A percentile compares a stretch with the other conserved stretches of the same genome.
These are phyloP conservation scores for Anodontia alba DNA, from an alignment of 2,888 invertebrate species.

Conservation along the genomic window DNA sequence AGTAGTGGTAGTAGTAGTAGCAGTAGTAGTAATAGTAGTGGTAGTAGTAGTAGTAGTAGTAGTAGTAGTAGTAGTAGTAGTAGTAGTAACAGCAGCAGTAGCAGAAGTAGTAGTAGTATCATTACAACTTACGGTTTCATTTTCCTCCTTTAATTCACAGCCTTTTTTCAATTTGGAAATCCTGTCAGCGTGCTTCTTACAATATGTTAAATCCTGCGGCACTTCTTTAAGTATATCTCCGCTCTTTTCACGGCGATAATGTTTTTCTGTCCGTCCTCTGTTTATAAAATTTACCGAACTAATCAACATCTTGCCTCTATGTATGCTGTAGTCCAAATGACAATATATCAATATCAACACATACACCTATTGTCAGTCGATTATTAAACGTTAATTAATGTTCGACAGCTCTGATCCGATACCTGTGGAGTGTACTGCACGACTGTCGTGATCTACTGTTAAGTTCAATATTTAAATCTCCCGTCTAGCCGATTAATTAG, in stretches of 20 bases:
- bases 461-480: conserved; percentile 13
- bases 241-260: not conserved
- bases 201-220: not conserved
- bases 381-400: too few species aligned
- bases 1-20: too few species aligned
- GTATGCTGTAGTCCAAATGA: too few species aligned
- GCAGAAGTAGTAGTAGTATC: too few species aligned
- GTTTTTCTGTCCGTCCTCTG: not conserved
- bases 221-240: not conserved
- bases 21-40: too few species aligned
- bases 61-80: too few species aligned
- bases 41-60: too few species aligned
- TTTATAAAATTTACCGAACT: conserved; percentile 4
- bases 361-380: too few species aligned
- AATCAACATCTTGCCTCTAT: not conserved
- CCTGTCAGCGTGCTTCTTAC: not conserved
- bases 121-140: not conserved
- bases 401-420: not conserved
- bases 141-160: not conserved
- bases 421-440: not conserved
- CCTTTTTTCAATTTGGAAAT: not conserved
- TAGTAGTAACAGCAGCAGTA: too few species aligned
- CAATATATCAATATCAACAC: too few species aligned
- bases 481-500: conserved; percentile 14
- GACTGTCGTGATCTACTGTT: not conserved